Evolutionary conservation across 2,888 invertebrate species (phyloP), one percentile per base, ranked within the genome.

Genomic region (Leucophenga montana): DNA sequence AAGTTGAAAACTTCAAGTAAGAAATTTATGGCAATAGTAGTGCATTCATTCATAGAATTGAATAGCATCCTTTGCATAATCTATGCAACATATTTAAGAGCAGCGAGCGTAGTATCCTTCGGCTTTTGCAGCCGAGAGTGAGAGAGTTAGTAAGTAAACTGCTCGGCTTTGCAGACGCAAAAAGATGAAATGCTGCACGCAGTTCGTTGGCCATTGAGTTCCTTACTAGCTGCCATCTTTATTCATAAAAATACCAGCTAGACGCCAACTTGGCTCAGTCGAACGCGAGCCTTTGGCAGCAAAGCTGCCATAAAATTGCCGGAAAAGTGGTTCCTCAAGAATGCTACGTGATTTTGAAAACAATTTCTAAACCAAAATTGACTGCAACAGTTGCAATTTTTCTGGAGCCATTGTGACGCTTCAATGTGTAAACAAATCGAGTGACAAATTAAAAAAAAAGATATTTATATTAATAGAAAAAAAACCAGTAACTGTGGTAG

Each of bases 211-310:
- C 48, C 48, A 11, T 22, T 6, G 57, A 9, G 57, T n/a, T n/a
- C n/a, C 22, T 8, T 1, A 14, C 48, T 64, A n/a, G 64, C 64
- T 18, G 56, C 18, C 68, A 68, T 75, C 74, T 82, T 84, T 85
- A 85, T 85, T 83, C 85, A 83, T 83, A 84, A 83, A 83, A 85
- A 76, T 75, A 73, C 76, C 74, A 77, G 73, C 76, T 62, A 72
- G 70, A 72, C 75, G 57, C 66, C 83, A 76, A 75, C 78, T 69
- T 62, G 72, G 67, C 66, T 83, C 82, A 83, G 83, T 83, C 80
- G 76, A 70, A 76, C 74, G 73, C 84, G 78, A 82, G 73, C 78
- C 77, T 72, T 75, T 56, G 67, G 66, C 69, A 72, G 71, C 68
- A 54, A 59, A 71, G 68, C 69, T 44, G 67, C 46, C 18, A 59